These are phyloP conservation scores for Sthenelais limicola DNA, from an alignment of 2,888 invertebrate genomes.

Conservation along the genomic window DNA sequence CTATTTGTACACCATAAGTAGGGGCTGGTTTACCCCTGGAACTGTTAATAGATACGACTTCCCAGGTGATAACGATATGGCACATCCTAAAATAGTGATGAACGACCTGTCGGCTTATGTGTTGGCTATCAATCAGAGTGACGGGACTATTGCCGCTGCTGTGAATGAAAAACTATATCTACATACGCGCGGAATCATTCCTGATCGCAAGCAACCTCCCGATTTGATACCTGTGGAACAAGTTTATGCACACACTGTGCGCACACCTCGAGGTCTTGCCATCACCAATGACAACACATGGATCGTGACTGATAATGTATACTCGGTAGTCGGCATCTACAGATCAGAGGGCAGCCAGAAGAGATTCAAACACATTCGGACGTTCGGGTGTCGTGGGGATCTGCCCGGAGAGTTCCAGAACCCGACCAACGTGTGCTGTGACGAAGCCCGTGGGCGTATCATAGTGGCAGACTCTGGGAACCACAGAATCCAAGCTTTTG, in stretches of 20 bases:
- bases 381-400: background rate
- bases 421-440: constrained; percentile 2
- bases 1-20: background rate
- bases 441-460: background rate
- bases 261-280: background rate
- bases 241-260: no score
- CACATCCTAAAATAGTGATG: background rate
- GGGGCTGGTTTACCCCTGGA: background rate
- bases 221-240: no score
- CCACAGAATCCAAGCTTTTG: background rate
- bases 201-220: background rate
- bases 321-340: background rate
- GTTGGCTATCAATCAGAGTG: background rate
- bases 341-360: background rate
- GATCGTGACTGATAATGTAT: background rate
- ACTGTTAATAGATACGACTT: background rate
- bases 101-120: background rate
- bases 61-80: no score
- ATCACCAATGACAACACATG: background rate
- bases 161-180: background rate
- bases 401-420: background rate
- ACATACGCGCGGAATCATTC: background rate
- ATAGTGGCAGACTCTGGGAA: background rate
- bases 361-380: background rate
- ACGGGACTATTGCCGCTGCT: background rate